A percentile compares a stretch with the other conserved stretches of the same genome.
These are phyloP conservation scores for Axea sp. DNA, from an alignment of 2,888 invertebrate genomes.

Conservation along the genomic window DNA sequence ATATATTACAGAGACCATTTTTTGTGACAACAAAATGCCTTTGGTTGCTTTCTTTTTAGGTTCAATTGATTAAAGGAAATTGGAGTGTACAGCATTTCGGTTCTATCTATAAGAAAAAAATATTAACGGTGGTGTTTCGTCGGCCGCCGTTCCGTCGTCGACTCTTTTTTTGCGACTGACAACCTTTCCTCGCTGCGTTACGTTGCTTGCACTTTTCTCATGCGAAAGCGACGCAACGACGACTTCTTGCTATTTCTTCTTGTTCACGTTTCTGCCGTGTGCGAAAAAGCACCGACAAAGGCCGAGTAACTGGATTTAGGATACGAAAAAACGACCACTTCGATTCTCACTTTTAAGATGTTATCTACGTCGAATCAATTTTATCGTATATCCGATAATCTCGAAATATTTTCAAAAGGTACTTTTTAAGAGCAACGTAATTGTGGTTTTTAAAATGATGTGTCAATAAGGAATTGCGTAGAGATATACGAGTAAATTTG, in stretches of 20 bases:
- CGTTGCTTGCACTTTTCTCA: conserved; percentile 61
- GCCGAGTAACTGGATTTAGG: conserved; percentile 67
- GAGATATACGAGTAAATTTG: too few species aligned
- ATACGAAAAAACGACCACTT: conserved; percentile 53
- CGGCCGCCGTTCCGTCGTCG: conserved; percentile 33
- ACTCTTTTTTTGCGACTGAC: conserved; percentile 43
- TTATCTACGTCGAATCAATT: conserved; percentile 57
- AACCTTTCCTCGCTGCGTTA: conserved; percentile 51
- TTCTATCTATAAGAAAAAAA: conserved; percentile 48
- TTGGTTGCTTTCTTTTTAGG: too few species aligned
- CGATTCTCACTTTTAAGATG: conserved; percentile 46
- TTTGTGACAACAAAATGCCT: too few species aligned
- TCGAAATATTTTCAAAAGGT: conserved; percentile 26
- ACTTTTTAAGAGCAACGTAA: conserved; percentile 7
- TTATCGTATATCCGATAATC: conserved; percentile 51
- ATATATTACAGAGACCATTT: too few species aligned
- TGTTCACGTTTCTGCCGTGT: conserved; percentile 60
- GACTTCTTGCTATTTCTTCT: conserved; percentile 55
- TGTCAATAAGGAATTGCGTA: conserved; percentile 5
- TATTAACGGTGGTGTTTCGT: conserved; percentile 40
- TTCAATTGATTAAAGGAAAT: too few species aligned
- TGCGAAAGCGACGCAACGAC: conserved; percentile 36
- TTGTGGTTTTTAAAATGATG: conserved; percentile 18
- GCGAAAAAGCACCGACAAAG: conserved; percentile 77
- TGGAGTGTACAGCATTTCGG: conserved; percentile 23